Conservation (phyloP, 2,113 vertebrate genomes). For the Ursus arctos region DNA sequence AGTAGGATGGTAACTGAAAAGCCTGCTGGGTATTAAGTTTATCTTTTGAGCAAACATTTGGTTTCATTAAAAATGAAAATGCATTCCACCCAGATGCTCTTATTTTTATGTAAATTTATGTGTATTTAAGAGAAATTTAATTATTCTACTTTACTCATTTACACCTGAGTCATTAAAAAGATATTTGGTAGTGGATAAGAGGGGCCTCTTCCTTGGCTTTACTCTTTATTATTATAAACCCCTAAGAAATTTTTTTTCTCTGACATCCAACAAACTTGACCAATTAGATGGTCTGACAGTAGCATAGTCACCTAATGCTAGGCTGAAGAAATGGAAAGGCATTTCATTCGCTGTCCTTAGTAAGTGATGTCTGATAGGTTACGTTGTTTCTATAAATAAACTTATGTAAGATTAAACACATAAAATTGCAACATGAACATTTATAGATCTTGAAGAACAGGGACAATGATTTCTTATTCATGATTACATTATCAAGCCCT, state of each 20-base stretch:
- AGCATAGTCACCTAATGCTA: not conserved
- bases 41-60: constrained; percentile 29
- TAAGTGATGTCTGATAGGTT: constrained; percentile 29
- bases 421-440: not conserved
- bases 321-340: not conserved
- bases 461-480: not conserved
- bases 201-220: not conserved
- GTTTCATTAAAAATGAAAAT: constrained; percentile 63
- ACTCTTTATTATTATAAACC: constrained; percentile 37
- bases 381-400: constrained; percentile 11
- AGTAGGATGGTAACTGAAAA: not conserved
- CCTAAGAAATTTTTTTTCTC: not conserved
- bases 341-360: not conserved
- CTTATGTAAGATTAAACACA: not conserved
- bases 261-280: not conserved
- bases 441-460: not conserved
- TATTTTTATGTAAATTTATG: constrained; percentile 47
- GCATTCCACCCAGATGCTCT: not conserved
- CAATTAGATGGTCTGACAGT: not conserved
- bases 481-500: not conserved
- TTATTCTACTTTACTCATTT: constrained; percentile 66
- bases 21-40: not conserved
- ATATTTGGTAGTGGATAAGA: constrained; percentile 47
- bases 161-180: constrained; percentile 18
- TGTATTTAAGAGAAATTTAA: constrained; percentile 46